phyloP scores from a whole-genome alignment of 1,140 invertebrate species.

The Asbolus verrucosus region DNA sequence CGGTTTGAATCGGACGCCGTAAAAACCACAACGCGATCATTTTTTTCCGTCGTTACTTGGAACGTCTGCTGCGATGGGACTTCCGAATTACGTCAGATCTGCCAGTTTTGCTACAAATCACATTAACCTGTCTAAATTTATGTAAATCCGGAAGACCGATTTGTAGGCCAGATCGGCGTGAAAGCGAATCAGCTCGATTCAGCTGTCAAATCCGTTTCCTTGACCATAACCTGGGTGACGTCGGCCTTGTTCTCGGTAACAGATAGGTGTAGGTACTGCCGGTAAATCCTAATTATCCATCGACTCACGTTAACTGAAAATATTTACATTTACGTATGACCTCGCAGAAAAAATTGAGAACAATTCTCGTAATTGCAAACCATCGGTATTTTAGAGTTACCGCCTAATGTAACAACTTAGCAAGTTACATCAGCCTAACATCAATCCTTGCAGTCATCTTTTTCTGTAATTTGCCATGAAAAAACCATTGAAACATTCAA shows the following conservation, averaged over 20 bases:
- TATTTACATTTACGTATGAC: constrained; percentile 4
- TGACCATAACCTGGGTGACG: constrained; percentile 36
- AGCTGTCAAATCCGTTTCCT: constrained; percentile 8
- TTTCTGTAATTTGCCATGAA: constrained; percentile 26
- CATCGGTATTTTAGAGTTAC: constrained; percentile 29
- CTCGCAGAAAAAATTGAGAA: constrained; percentile 35
- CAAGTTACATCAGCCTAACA: constrained; percentile 40
- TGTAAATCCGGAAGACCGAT: constrained; percentile 27
- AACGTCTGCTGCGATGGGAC: too few relatives aligned
- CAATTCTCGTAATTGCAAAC: constrained; percentile 41
- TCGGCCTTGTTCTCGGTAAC: constrained; percentile 31
- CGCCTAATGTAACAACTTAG: constrained; percentile 31
- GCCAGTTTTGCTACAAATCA: too few relatives aligned
- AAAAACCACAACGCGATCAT: too few relatives aligned
- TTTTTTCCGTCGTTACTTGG: too few relatives aligned
- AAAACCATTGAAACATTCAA: constrained; percentile 29
- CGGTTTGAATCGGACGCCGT: too few relatives aligned
- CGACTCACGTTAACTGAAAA: constrained; percentile 1
- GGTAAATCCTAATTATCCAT: constrained; percentile 24
- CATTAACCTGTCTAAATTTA: too few relatives aligned
- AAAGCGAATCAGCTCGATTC: constrained; percentile 12
- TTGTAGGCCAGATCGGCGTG: constrained; percentile 14
- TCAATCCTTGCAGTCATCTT: constrained; percentile 34
- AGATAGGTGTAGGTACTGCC: not conserved
- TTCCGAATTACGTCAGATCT: too few relatives aligned